A percentile compares a stretch with the other conserved stretches of the same genome.
Conservation (phyloP, 1,140 invertebrate species). For the Rhynchophorus ferrugineus region DNA sequence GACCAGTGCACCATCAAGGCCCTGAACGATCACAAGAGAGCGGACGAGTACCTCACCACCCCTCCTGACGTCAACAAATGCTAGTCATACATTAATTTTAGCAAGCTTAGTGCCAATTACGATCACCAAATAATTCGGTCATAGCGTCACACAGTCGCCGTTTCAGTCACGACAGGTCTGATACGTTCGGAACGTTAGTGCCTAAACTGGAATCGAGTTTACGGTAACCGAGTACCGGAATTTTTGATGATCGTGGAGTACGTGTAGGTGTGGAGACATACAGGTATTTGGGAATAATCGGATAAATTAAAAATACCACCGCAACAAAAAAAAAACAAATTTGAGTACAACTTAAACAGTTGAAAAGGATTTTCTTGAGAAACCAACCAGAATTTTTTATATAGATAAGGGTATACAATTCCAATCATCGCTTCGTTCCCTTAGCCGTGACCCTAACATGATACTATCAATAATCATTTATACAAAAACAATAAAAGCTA, state of each 20-base stretch:
- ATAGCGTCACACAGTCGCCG: background rate
- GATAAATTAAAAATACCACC: too few species aligned
- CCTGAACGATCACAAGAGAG: conserved; percentile 83
- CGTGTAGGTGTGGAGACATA: background rate
- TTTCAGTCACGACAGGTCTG: background rate
- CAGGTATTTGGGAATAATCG: background rate
- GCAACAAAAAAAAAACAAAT: too few species aligned
- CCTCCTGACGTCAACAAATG: conserved; percentile 78
- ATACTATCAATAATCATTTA: too few species aligned
- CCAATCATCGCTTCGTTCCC: too few species aligned
- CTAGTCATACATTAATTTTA: conserved; percentile 48
- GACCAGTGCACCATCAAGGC: conserved; percentile 84
- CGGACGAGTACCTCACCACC: conserved; percentile 78
- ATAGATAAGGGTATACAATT: too few species aligned
- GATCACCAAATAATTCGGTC: background rate
- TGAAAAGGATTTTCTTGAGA: too few species aligned
- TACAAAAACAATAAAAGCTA: too few species aligned
- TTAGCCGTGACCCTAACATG: too few species aligned
- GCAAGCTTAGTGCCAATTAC: conserved; percentile 35
- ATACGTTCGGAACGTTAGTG: background rate
- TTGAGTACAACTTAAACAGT: too few species aligned
- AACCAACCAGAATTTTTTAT: too few species aligned
- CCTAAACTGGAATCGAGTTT: background rate
- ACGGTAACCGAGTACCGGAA: background rate
- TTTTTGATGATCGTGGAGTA: background rate